Evolutionary conservation across 2,888 invertebrate genomes (phyloP), one percentile per base, ranked within the genome.

Genomic region (Deilephila porcellus): DNA sequence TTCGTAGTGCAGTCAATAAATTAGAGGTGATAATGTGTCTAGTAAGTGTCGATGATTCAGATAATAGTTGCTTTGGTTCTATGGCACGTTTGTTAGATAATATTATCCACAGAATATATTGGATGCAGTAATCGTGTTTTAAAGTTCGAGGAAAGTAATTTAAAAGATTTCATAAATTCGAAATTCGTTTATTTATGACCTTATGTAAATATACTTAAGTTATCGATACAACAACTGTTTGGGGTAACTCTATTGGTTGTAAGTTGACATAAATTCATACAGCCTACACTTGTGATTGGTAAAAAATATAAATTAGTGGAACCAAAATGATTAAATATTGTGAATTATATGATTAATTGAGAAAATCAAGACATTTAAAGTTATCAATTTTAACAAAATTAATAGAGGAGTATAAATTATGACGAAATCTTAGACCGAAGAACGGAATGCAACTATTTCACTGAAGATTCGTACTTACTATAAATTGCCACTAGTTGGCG

Each of bases 1-100:
- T 81, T 77, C 78, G 82, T 80, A 82, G 75, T 80, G 77, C 78
- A 81, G 81, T 81, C 81, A 81, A 81, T 82, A 76, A 73, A 71
- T 71, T 76, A 82, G 82, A 75, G 82, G 75, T 77, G 80, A 70
- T 25, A 52, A 45, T 17, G 25, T 52, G 17, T 25, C 14, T 67
- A 45, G 64, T 25, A 64, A 3, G 20, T 45, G 37, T 64, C 64
- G 64, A 64, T 64, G 20, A 20, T 37, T 64, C n/a, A 37, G 3
- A 7, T 11, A 11, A n/a, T 34, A 7, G 17, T 34, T 37, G 19
- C 19, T 34, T 3, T 34, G 19, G 29, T 8, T 17, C 32, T 17
- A 32, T 29, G 17, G n/a, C 56, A n/a, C 17, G n/a, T n/a, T 6
- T 7, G 7, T 5, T n/a, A n/a, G 32, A 6, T 17, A 56, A 56